Percentiles rank a stretch among this genome's conserved stretches.
phyloP scores from a whole-genome alignment of 2,113 vertebrate genomes.

The Ochotona curzoniae region DNA sequence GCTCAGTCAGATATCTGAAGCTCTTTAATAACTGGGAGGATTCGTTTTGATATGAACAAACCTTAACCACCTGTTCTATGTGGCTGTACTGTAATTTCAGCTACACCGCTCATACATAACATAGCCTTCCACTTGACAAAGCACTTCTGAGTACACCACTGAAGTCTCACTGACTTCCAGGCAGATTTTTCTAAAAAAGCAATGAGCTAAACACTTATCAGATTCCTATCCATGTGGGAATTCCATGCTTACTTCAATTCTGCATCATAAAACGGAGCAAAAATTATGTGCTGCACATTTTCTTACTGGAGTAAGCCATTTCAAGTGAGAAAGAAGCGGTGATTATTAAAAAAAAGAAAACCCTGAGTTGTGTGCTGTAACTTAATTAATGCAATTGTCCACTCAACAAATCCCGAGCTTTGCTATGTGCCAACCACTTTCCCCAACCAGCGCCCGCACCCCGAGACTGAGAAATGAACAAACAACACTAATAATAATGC shows the following conservation, averaged over 20 bases:
- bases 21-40: conserved; percentile 7
- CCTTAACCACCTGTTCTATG: neutral
- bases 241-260: neutral
- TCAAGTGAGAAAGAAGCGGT: conserved; percentile 24
- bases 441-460: no score
- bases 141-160: neutral
- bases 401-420: neutral
- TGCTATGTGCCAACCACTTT: neutral
- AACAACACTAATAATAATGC: neutral
- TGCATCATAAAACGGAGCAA: neutral
- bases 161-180: conserved; percentile 12
- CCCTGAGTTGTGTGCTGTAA: neutral
- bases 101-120: neutral
- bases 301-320: conserved; percentile 2
- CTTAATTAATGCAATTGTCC: neutral
- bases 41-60: conserved; percentile 1
- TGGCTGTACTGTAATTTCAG: conserved; percentile 1
- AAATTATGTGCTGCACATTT: neutral
- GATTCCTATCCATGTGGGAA: neutral
- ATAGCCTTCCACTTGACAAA: neutral
- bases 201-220: conserved; percentile 56
- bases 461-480: neutral
- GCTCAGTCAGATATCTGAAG: neutral
- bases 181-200: conserved; percentile 23
- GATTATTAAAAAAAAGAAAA: neutral